A percentile compares a stretch with the other conserved stretches of the same genome.
Conservation (phyloP, 2,113 vertebrate genomes). For the Empidonax alnorum region DNA sequence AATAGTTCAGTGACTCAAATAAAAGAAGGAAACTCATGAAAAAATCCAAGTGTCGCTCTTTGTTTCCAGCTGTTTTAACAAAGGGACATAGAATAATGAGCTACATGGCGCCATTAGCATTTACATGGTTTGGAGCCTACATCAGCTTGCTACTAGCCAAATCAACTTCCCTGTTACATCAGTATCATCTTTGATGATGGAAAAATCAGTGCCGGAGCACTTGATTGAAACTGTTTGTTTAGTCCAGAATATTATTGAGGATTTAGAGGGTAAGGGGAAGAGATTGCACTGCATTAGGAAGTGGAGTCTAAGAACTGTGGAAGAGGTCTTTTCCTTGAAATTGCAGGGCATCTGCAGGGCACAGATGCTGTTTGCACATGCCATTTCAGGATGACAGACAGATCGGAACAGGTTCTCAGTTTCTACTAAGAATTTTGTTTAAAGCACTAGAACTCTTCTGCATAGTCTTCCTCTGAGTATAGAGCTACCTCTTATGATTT, state of each 20-base stretch:
- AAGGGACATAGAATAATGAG: neutral
- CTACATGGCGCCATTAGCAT: neutral
- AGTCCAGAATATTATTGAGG: neutral
- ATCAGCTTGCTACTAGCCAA: neutral
- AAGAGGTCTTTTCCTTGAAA: neutral
- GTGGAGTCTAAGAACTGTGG: neutral
- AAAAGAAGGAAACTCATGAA: neutral
- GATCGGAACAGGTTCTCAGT: neutral
- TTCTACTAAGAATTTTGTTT: neutral
- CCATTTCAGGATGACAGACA: neutral
- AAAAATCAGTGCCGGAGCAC: neutral
- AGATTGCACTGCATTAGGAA: neutral
- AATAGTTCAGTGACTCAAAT: neutral
- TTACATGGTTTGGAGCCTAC: fast-evolving
- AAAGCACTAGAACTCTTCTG: neutral
- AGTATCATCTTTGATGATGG: neutral
- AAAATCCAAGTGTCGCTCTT: neutral
- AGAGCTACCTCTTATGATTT: neutral
- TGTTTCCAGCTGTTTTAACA: neutral
- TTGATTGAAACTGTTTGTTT: neutral
- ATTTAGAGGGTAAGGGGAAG: neutral
- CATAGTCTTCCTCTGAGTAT: neutral
- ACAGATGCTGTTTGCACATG: neutral
- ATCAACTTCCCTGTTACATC: neutral
- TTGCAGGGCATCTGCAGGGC: neutral